Evolutionary conservation across 2,888 invertebrate species (phyloP).

Genomic region (Lydus trimaculatus): DNA sequence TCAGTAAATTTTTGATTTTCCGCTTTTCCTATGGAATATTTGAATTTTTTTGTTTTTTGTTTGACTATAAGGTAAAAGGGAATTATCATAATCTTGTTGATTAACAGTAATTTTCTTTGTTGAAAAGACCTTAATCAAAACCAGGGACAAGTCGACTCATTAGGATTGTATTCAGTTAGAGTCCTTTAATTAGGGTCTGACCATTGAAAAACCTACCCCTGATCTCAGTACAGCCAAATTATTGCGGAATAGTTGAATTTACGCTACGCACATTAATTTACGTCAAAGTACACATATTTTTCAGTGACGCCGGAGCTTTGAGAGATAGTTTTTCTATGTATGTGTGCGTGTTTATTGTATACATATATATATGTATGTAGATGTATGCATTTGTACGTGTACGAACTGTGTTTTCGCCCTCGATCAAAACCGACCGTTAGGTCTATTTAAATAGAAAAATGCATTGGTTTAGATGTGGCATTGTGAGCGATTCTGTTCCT

Average conservation of each 20-base stretch:
- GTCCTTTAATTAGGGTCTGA: constrained; percentile 48
- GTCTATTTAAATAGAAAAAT: constrained; percentile 60
- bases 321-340: constrained; percentile 62
- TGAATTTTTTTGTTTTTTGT: neutral
- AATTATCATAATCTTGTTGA: constrained; percentile 5
- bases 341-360: constrained; percentile 32
- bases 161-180: constrained; percentile 45
- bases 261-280: constrained; percentile 62
- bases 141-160: constrained; percentile 53
- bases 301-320: constrained; percentile 59
- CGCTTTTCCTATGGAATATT: neutral
- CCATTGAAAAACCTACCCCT: neutral
- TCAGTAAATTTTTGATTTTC: constrained; percentile 7
- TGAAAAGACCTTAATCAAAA: constrained; percentile 53
- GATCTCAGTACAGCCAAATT: constrained; percentile 51
- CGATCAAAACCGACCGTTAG: constrained; percentile 49
- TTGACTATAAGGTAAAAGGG: neutral
- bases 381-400: constrained; percentile 7
- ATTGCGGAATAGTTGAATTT: constrained; percentile 62
- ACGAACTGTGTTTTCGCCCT: constrained; percentile 44
- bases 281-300: constrained; percentile 63
- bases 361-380: neutral
- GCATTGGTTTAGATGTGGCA: constrained; percentile 48
- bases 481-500: constrained; percentile 56
- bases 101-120: constrained; percentile 2